Base-by-base conservation (phyloP, 1,140 invertebrate species). In the Scylla paramamosain region DNA sequence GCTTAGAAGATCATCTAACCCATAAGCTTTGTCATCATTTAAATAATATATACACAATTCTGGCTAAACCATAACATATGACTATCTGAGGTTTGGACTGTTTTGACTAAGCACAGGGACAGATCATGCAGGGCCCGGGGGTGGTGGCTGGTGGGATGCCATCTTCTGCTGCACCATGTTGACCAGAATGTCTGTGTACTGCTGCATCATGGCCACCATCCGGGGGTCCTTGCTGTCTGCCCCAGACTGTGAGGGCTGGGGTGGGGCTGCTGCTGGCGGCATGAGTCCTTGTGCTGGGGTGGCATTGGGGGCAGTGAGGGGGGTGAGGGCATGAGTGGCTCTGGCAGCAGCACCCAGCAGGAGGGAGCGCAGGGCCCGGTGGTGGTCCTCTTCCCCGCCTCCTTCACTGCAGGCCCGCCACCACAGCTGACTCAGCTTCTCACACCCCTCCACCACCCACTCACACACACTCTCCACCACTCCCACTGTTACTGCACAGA, bases 111-210 rank as follows among this genome's bases (percentile, higher is more conserved):
- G 31, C 4, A 28, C 31, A 88, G 31, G 31, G 29, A 93, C 39
- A 82, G 45, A 91, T 96, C 91, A 96, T 83, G 95, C 93, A 48
- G 96, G 96, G n/a, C 95, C 95, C 32, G 95, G 95, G 39, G 39
- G 39, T 16, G 95, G 95, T 20, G 96, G 96, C 82, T 96, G 96
- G 31, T 95, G 95, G 39, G 95, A 95, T 46, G 95, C 97, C 97
- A 98, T 98, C 96, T 97, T 97, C 96, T 98, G 97, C 96, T 98
- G 97, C 96, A 98, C 97, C 97, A 98, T 97, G 91, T 96, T 97
- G 14, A 98, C 96, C 7, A 98, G 96, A 96, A 98, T 97, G 95
- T 98, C 98, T 2, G 97, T 97, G 96, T 98, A 98, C 95, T 98
- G 98, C 96, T 98, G 97, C 97, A 98, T 97, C 97, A 98, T 97